phyloP scores from a whole-genome alignment of 2,113 vertebrate species.

The Motacilla alba region DNA sequence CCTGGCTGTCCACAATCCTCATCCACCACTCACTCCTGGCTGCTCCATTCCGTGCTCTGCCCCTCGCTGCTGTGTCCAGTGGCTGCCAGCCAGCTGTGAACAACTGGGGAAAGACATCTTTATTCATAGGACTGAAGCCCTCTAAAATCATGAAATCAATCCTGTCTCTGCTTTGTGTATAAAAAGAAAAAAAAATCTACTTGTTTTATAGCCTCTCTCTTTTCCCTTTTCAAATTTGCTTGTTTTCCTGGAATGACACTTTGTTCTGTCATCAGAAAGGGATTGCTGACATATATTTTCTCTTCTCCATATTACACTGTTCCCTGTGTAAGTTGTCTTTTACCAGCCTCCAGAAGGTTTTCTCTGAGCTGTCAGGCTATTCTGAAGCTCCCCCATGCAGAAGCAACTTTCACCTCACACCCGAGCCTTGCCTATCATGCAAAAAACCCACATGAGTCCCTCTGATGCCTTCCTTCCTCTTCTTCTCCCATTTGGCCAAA shows the following conservation, averaged over 20 bases:
- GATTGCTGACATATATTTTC: background rate
- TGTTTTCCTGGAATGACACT: constrained; percentile 16
- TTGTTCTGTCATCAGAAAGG: background rate
- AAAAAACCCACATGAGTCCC: background rate
- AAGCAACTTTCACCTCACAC: background rate
- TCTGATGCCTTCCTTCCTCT: background rate
- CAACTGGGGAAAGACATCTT: constrained; percentile 9
- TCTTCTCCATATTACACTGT: background rate
- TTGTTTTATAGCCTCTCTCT: background rate
- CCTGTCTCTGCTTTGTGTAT: background rate
- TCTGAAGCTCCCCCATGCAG: background rate
- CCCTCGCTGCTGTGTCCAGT: background rate
- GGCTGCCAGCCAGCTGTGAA: constrained; percentile 18
- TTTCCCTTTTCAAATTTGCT: background rate
- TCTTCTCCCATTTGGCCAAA: background rate
- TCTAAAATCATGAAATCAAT: constrained; percentile 30
- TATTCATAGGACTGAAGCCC: constrained; percentile 11
- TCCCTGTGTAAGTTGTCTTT: background rate
- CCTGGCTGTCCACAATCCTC: background rate
- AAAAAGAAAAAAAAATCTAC: background rate
- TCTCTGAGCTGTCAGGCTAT: background rate
- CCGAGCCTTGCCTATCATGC: background rate
- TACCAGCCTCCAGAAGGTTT: background rate
- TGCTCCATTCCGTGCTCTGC: background rate
- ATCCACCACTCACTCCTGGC: background rate